Evolutionary conservation across 1,140 invertebrate species (phyloP).

Genomic region (Ceratina japonica): DNA sequence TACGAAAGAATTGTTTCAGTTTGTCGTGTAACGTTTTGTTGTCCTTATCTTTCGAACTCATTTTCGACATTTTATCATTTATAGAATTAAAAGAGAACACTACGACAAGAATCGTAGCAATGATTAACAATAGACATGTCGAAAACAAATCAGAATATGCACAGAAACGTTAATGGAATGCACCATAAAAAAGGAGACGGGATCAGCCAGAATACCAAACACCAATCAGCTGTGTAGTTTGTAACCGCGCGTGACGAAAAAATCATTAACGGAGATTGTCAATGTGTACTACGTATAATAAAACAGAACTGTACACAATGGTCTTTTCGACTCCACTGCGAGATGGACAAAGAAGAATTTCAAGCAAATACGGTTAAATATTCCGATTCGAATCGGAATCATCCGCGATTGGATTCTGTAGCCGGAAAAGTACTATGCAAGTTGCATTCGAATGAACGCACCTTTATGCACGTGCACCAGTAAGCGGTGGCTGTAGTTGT

Average conservation of each 20-base stretch:
- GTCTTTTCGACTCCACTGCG: background rate
- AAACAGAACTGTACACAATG: background rate
- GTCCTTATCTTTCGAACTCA: constrained; percentile 85
- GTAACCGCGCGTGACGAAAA: constrained; percentile 25
- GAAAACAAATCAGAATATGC: constrained; percentile 23
- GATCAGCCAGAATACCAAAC: constrained; percentile 27
- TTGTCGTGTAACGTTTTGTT: constrained; percentile 87
- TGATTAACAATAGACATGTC: constrained; percentile 37
- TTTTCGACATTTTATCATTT: constrained; percentile 76
- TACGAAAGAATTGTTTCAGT: constrained; percentile 87
- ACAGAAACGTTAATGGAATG: constrained; percentile 16
- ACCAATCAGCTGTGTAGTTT: constrained; percentile 43
- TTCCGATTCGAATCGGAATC: too few relatives aligned
- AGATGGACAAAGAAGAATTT: background rate
- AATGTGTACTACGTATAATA: background rate
- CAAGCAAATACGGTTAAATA: too few relatives aligned
- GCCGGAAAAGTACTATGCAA: too few relatives aligned
- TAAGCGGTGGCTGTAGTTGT: too few relatives aligned
- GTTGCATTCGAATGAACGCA: too few relatives aligned
- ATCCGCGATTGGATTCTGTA: too few relatives aligned
- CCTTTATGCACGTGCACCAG: too few relatives aligned
- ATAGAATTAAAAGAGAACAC: constrained; percentile 23
- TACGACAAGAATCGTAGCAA: background rate
- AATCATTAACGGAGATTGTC: constrained; percentile 8
- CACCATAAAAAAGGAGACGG: constrained; percentile 3